phyloP scores from a whole-genome alignment of 1,140 invertebrate species.

The Drosophila teissieri region DNA sequence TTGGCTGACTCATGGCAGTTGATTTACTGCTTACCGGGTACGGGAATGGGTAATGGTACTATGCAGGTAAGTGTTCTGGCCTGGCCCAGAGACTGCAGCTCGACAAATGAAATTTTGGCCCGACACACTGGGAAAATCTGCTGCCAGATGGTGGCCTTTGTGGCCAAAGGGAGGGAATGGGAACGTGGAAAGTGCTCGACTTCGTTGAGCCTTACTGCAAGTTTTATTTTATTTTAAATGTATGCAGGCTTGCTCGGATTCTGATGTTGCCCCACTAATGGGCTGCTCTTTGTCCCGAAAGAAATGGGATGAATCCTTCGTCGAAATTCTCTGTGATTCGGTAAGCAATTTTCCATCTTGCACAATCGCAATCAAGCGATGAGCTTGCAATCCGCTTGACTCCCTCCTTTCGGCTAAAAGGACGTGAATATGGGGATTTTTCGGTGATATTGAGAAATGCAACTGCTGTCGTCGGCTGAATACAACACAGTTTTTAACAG shows the following conservation, averaged over 20 bases:
- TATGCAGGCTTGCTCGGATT: conserved; percentile 46
- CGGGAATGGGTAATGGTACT: background rate
- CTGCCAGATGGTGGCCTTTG: conserved; percentile 43
- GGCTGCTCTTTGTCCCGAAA: conserved; percentile 37
- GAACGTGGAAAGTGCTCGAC: background rate
- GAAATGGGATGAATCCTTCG: conserved; percentile 42
- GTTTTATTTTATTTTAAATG: conserved; percentile 46
- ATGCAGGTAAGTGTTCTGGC: conserved; percentile 18
- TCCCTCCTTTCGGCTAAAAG: conserved; percentile 2
- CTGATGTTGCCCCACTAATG: conserved; percentile 27
- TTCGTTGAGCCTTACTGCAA: conserved; percentile 31
- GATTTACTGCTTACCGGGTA: conserved; percentile 47
- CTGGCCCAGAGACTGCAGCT: conserved; percentile 22
- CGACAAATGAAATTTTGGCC: conserved; percentile 60
- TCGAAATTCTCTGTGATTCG: conserved; percentile 31
- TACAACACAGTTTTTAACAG: background rate
- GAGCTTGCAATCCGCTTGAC: conserved; percentile 39
- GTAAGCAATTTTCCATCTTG: conserved; percentile 26
- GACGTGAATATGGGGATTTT: conserved; percentile 22
- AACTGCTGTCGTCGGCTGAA: background rate
- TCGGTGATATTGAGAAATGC: conserved; percentile 13
- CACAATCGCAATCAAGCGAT: conserved; percentile 39
- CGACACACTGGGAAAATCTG: conserved; percentile 36
- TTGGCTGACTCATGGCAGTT: conserved; percentile 46
- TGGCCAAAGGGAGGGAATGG: background rate